Evolutionary conservation across 2,888 invertebrate genomes (phyloP), one percentile per base, ranked within the genome.

Genomic region (Drosophila heteroneura): DNA sequence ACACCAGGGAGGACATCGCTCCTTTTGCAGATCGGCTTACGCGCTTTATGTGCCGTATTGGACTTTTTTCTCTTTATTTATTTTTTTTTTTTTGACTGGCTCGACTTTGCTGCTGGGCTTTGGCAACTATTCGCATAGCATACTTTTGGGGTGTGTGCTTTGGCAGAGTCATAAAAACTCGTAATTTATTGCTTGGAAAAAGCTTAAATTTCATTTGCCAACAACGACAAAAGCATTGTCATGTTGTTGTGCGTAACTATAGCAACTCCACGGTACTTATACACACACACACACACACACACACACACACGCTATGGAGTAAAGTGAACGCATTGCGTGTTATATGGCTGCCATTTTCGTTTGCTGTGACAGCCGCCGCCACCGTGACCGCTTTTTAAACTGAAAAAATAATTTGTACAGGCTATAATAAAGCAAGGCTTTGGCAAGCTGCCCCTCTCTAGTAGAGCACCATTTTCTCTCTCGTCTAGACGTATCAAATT

Each of bases 121-220:
- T 67, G 65, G 60, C 77, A 83, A 86, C 84, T 85, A 88, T 85
- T 88, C 81, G 81, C 79, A 74, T 73, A 73, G 77, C 75, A 71
- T 72, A 66, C 83, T 70, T 78, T 75, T 44, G 68, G 66, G 62
- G 70, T 74, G 75, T 71, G 73, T 71, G 83, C 74, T 87, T 82
- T 82, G 79, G 70, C 78, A 80, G 85, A 81, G 81, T 85, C 89
- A 88, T 90, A 90, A 90, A 90, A 91, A 87, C 84, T 85, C 81
- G 89, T 90, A 90, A 91, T 90, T 91, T 91, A 90, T 90, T 90
- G 89, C 91, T 82, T 79, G 85, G 86, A 91, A 90, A 91, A 91
- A 91, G 91, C 89, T 91, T 89, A 88, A 90, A 90, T 90, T 90
- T 91, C 89, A 89, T 90, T 90, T 90, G 91, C 79, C 87, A 90